Base-by-base conservation (phyloP, 2,888 invertebrate genomes). In the Kuschelorhynchus macadamiae region DNA sequence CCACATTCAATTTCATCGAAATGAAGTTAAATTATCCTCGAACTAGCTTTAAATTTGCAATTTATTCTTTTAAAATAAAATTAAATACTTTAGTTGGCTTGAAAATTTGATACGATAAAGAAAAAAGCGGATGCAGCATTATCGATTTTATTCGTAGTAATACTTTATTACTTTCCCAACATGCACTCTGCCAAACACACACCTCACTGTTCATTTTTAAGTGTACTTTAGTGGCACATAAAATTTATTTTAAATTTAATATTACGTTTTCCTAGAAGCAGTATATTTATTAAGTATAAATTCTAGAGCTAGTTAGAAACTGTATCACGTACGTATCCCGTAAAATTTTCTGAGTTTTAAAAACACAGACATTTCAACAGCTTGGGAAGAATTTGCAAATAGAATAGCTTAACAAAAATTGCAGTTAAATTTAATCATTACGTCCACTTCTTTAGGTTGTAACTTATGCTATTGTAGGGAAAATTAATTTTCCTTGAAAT, bases 141-240 rank as follows among this genome's bases (percentile, higher is more conserved):
- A 73, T 75, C 70, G 73, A 75, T 73, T 74, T 69, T 70, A 70
- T 69, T 71, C 63, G 62, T 53, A 63, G 70, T 70, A 72, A 72
- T 72, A 72, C 71, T 73, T 75, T 75, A 75, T 73, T 75, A 72
- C 71, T 65, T 75, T 72, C 61, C 70, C 74, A 65, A 68, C 72
- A 71, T 72, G 73, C 68, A 68, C 67, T 56, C 71, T 71, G 72
- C 71, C 75, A 72, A 72, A 72, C 66, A 70, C 75, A 75, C 74
- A 72, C 73, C 57, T 59, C 70, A 70, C 61, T 50, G 66, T 63
- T 55, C 68, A 66, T 70, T 72, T 68, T 66, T 50, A 44, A 71
- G 69, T 66, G 25, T 44, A 59, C 68, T 62, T 56, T 61, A 65
- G 66, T 62, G 39, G 50, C 52, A 21, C 57, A 33, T 71, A 59